Conservation (phyloP, 2,113 vertebrate species). For the Clarias batrachus region DNA sequence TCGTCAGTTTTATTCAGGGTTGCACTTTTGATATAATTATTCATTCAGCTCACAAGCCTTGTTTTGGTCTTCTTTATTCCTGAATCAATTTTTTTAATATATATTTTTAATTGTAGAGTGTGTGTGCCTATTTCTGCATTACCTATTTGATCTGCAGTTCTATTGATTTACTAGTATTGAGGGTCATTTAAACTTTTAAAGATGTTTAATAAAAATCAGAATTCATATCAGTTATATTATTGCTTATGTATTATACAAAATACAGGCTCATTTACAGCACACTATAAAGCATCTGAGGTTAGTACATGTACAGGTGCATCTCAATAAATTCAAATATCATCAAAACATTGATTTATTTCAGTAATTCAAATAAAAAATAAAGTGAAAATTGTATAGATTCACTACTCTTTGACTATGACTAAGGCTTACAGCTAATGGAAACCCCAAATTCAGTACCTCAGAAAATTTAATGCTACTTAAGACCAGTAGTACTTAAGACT, state of each 20-base stretch:
- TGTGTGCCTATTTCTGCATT: not conserved
- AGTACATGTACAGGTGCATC: too few species aligned
- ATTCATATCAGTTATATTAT: not conserved
- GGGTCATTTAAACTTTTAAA: not conserved
- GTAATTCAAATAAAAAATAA: too few species aligned
- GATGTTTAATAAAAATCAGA: constrained; percentile 13
- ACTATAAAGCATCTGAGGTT: too few species aligned
- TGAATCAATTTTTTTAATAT: not conserved
- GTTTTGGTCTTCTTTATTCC: not conserved
- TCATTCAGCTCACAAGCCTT: not conserved
- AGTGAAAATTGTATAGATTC: too few species aligned
- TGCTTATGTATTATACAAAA: not conserved
- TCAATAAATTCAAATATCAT: too few species aligned
- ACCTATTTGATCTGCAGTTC: not conserved
- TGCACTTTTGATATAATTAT: constrained; percentile 1
- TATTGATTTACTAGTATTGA: not conserved
- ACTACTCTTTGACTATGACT: too few species aligned
- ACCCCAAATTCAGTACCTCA: too few species aligned
- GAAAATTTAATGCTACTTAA: too few species aligned
- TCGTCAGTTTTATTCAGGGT: not conserved
- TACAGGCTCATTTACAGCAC: too few species aligned
- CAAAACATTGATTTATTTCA: too few species aligned
- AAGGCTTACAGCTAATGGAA: too few species aligned
- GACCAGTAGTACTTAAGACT: too few species aligned
- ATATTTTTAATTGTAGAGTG: not conserved